A percentile compares a stretch with the other conserved stretches of the same genome.
Evolutionary conservation across 2,797 vertebrate species (phyloP).

Genomic region (Chelmon rostratus): DNA sequence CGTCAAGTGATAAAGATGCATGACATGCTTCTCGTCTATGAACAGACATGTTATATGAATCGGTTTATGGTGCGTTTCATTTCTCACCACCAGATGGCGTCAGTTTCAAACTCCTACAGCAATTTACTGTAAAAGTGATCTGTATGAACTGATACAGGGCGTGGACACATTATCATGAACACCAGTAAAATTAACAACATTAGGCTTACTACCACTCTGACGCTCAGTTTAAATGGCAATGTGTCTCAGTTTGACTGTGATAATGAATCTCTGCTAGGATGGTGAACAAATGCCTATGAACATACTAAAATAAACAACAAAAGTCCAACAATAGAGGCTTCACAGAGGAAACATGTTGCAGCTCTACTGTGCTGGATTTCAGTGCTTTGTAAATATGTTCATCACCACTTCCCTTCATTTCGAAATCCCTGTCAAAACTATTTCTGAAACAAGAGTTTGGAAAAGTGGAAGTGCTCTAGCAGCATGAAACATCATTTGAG

Average conservation of each 20-base stretch:
- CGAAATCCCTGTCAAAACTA: conserved; percentile 39
- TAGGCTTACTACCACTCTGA: background rate
- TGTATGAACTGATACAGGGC: conserved; percentile 25
- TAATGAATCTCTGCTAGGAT: background rate
- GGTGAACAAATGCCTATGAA: background rate
- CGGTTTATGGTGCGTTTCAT: background rate
- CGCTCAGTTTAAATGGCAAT: background rate
- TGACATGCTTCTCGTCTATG: background rate
- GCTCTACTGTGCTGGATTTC: background rate
- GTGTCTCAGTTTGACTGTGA: background rate
- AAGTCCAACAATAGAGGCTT: background rate
- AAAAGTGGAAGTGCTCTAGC: conserved; percentile 56
- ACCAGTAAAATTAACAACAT: background rate
- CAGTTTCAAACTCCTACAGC: background rate
- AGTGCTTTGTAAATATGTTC: background rate
- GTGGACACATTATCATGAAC: conserved; percentile 18
- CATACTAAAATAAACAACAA: background rate
- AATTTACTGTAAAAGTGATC: background rate
- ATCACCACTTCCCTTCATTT: conserved; percentile 60
- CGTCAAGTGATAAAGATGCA: background rate
- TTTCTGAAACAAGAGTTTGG: conserved; percentile 31
- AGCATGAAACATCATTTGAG: background rate
- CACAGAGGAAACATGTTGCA: background rate
- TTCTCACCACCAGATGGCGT: conserved; percentile 60
- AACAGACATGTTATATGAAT: background rate